Evolutionary conservation across 1,140 invertebrate genomes (phyloP), one percentile per base, ranked within the genome.

Genomic region (Polypedilum pembai): DNA sequence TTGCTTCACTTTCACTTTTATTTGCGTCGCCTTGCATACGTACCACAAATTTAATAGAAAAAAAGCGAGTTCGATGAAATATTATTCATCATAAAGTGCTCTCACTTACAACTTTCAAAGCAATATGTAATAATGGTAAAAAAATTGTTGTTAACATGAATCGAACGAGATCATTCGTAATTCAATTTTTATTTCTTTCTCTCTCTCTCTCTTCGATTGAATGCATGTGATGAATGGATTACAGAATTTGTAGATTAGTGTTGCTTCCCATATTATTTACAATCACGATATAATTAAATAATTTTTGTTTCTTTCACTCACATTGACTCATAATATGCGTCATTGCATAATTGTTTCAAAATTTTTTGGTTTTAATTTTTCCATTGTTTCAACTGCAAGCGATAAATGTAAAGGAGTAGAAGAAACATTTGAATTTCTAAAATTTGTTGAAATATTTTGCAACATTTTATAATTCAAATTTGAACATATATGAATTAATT

Each of bases 211-310:
- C 3, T 12, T 12, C 12, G 45, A 12, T 12, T 1, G 45, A n/a
- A n/a, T 56, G 45, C n/a, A n/a, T n/a, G n/a, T 56, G 45, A 56
- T 56, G 45, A 56, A 56, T 56, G 45, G 45, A 56, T 56, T 56
- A 56, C 10, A 56, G 45, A 56, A 15, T 56, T 56, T n/a, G n/a
- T 56, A 56, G 45, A 56, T 56, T 56, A n/a, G n/a, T 56, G 45
- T 33, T 56, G 45, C 45, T 12, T n/a, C n/a, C n/a, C 12, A 56
- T 56, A 56, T 12, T 15, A 12, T 45, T 45, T 45, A 12, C 15
- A 45, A 12, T 2, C 41, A 45, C 24, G 24, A 56, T 56, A n/a
- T 56, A 56, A n/a, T 56, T 56, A 12, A 56, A 56, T 56, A 56
- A n/a, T 56, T 56, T 56, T 45, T 1, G 1, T 33, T 33, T 33